Percentiles rank a stretch among this genome's conserved stretches.
These are phyloP conservation scores for Aporrectodea caliginosa DNA, from an alignment of 1,140 invertebrate species.

Conservation along the genomic window DNA sequence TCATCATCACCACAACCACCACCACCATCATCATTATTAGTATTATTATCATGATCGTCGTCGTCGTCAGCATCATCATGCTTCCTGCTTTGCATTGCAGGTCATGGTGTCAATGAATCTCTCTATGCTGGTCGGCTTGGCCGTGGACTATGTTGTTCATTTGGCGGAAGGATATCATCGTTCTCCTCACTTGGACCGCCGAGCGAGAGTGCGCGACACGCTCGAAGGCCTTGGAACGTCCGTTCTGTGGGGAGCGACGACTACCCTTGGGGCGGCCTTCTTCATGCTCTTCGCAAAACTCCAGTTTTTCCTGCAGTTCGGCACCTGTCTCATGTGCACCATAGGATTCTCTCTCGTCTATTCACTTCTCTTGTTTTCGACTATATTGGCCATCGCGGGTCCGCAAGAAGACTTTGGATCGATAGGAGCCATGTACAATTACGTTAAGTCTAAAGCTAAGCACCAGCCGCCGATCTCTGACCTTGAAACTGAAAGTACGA, in stretches of 20 bases:
- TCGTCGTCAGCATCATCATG: too few relatives aligned
- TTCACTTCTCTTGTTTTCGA: constrained; percentile 8
- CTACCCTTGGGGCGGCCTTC: constrained; percentile 19
- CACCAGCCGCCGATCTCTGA: too few relatives aligned
- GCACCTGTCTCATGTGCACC: constrained; percentile 15
- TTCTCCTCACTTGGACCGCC: constrained; percentile 34
- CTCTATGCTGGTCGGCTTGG: constrained; percentile 44
- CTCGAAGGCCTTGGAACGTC: constrained; percentile 35
- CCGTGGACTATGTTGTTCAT: constrained; percentile 49
- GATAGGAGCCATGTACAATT: too few relatives aligned
- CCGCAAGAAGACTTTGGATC: too few relatives aligned
- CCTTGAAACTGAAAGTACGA: too few relatives aligned
- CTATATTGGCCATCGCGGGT: too few relatives aligned
- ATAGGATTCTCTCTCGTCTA: constrained; percentile 16
- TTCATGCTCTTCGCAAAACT: constrained; percentile 21
- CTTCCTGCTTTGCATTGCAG: constrained; percentile 36
- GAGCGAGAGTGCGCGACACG: constrained; percentile 38
- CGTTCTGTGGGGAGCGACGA: constrained; percentile 13
- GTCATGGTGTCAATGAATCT: constrained; percentile 47
- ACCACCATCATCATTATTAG: too few relatives aligned
- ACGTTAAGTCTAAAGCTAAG: too few relatives aligned
- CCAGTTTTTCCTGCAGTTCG: constrained; percentile 24
- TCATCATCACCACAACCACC: too few relatives aligned
- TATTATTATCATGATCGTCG: too few relatives aligned
- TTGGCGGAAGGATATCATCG: constrained; percentile 45